A percentile compares a stretch with the other conserved stretches of the same genome.
These are phyloP conservation scores for Pseudobourletiella spinata DNA, from an alignment of 1,140 invertebrate species.

Conservation along the genomic window DNA sequence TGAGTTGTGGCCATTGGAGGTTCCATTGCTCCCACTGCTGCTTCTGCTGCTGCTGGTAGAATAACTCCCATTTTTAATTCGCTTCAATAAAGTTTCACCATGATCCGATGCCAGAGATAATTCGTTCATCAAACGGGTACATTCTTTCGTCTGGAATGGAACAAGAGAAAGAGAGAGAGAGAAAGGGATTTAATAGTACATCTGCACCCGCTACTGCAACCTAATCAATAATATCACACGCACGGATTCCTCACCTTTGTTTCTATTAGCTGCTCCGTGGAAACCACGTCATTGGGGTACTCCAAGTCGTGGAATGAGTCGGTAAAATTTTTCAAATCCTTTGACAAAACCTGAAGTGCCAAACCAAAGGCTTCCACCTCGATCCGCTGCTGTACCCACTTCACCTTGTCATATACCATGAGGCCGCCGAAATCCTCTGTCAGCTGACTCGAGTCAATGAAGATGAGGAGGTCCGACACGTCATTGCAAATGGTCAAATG, in stretches of 20 bases:
- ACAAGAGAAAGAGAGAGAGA: no score
- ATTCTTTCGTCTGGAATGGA: slow-evolving; percentile 42
- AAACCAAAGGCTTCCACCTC: slow-evolving; percentile 91
- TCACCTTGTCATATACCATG: slow-evolving; percentile 80
- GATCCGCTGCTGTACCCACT: slow-evolving; percentile 93
- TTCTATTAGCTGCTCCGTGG: slow-evolving; percentile 57
- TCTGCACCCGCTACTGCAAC: no score
- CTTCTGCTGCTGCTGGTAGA: neutral
- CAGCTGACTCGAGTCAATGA: slow-evolving; percentile 72
- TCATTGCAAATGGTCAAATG: slow-evolving; percentile 49
- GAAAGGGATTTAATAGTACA: no score
- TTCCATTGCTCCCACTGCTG: slow-evolving; percentile 1
- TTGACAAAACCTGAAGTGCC: slow-evolving; percentile 77
- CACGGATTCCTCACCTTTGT: slow-evolving; percentile 46
- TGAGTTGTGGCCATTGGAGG: no score
- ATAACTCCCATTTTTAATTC: slow-evolving; percentile 38
- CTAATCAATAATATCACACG: slow-evolving; percentile 1
- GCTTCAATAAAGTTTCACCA: slow-evolving; percentile 68
- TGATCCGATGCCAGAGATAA: slow-evolving; percentile 68
- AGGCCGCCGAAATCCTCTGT: slow-evolving; percentile 80
- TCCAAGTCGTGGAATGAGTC: slow-evolving; percentile 65
- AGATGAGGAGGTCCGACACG: slow-evolving; percentile 72
- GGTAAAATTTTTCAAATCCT: slow-evolving; percentile 72
- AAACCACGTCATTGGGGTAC: slow-evolving; percentile 71
- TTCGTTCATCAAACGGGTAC: slow-evolving; percentile 64